phyloP scores from a whole-genome alignment of 2,113 vertebrate genomes.

The Erinaceus europaeus region DNA sequence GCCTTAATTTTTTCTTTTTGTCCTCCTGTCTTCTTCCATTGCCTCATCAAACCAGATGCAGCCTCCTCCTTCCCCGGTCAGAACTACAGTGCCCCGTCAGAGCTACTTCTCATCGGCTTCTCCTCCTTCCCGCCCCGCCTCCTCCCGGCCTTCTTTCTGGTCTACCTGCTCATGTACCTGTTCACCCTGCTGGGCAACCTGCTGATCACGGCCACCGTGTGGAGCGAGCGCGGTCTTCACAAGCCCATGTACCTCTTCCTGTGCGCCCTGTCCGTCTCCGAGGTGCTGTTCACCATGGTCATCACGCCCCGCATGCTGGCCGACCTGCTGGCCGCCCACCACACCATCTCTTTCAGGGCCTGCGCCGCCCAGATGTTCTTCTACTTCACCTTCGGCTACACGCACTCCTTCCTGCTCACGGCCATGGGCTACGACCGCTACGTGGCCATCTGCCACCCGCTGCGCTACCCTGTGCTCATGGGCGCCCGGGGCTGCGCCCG shows the following conservation, averaged over 20 bases:
- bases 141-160: no score
- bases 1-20: no score
- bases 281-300: conserved; percentile 56
- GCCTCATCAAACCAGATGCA: no score
- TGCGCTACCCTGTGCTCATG: conserved; percentile 63
- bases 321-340: conserved; percentile 2
- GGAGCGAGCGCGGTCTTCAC: conserved; percentile 36
- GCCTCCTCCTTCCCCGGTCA: no score
- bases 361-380: conserved; percentile 64
- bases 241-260: conserved; percentile 67
- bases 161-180: conserved; percentile 13
- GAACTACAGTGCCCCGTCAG: no score
- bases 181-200: conserved; percentile 29
- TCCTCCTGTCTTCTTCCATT: no score
- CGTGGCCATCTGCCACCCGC: conserved; percentile 49
- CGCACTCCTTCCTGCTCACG: conserved; percentile 51
- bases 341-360: conserved; percentile 28
- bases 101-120: no score
- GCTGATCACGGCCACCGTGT: conserved; percentile 38
- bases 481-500: conserved; percentile 17
- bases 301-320: conserved; percentile 52
- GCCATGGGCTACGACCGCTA: conserved; percentile 70
- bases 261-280: conserved; percentile 61
- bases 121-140: no score
- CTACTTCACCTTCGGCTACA: conserved; percentile 45